Base-by-base conservation (phyloP, 2,888 invertebrate species). In the Microchrysa polita region DNA sequence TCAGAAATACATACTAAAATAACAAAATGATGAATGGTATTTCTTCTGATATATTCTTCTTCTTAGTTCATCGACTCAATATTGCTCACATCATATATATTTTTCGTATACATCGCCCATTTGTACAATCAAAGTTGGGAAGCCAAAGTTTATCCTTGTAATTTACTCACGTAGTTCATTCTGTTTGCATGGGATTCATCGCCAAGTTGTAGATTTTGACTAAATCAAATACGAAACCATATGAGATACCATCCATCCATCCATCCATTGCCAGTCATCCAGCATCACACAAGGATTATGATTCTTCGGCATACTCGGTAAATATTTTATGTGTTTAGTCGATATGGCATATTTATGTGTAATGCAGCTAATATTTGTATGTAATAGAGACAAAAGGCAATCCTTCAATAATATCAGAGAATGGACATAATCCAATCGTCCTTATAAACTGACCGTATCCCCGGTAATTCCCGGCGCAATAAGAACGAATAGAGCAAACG, bases 281-380 rank as follows among this genome's bases (percentile, higher is more conserved):
- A 48, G 16, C 48, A 5, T 48, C 48, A 34, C 48, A 34, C 27
- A 48, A 48, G 48, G 48, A 48, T 48, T 48, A 48, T 48, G 48
- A 48, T 48, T 48, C 16, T n/a, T 48, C 48, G 27, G 27, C 48
- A 48, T n/a, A 48, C 48, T 48, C 10, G 48, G 48, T 48, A 48
- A 48, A 48, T 48, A 48, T 48, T 48, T 48, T 48, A 48, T 48
- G 16, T 48, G 16, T n/a, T 48, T n/a, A 12, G 48, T 48, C 48
- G 48, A 48, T 48, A 48, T 48, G 48, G 48, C 48, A 48, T 48
- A n/a, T 48, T 48, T 48, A 48, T 48, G 48, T 48, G 48, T 48
- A n/a, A 48, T 48, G 48, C 16, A n/a, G 48, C 48, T 48, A 48
- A 48, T 48, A 48, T 48, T 48, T 48, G 48, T 48, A 48, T 48